Percentiles rank a stretch among this genome's conserved stretches.
These are phyloP conservation scores for Cosmorhoe ocellata DNA, from an alignment of 2,888 invertebrate species.

Conservation along the genomic window DNA sequence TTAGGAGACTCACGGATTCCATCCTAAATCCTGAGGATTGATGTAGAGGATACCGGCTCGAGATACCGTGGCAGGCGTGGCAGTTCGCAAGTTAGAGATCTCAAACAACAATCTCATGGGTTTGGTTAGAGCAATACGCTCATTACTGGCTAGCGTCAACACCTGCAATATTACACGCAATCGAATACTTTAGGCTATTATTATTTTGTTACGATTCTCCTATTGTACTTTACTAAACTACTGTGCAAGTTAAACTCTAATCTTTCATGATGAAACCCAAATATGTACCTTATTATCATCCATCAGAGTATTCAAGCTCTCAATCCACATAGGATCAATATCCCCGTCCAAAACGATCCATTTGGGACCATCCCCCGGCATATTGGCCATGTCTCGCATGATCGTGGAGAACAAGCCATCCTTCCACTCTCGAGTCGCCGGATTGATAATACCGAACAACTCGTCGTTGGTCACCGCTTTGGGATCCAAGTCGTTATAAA, in stretches of 20 bases:
- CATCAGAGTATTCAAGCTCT: constrained; percentile 97
- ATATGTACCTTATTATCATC: constrained; percentile 96
- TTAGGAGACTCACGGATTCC: constrained; percentile 96
- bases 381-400: constrained; percentile 96
- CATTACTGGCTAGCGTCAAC: constrained; percentile 95
- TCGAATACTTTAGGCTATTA: too few species aligned
- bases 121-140: constrained; percentile 94
- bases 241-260: too few species aligned
- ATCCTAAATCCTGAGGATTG: constrained; percentile 96
- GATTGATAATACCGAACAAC: constrained; percentile 96
- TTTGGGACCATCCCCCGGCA: constrained; percentile 92
- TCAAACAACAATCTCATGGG: constrained; percentile 96
- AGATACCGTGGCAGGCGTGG: constrained; percentile 97
- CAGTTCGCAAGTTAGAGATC: constrained; percentile 93
- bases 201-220: too few species aligned
- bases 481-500: constrained; percentile 95
- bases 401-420: constrained; percentile 94
- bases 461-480: constrained; percentile 98
- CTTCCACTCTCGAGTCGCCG: constrained; percentile 96
- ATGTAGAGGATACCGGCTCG: constrained; percentile 97
- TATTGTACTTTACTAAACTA: too few species aligned
- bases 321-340: constrained; percentile 99
- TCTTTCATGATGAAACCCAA: too few species aligned
- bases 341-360: constrained; percentile 98
- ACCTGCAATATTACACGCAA: constrained; percentile 73